Evolutionary conservation across 2,113 vertebrate species (phyloP), one percentile per base, ranked within the genome.

Genomic region (Ameiurus melas): DNA sequence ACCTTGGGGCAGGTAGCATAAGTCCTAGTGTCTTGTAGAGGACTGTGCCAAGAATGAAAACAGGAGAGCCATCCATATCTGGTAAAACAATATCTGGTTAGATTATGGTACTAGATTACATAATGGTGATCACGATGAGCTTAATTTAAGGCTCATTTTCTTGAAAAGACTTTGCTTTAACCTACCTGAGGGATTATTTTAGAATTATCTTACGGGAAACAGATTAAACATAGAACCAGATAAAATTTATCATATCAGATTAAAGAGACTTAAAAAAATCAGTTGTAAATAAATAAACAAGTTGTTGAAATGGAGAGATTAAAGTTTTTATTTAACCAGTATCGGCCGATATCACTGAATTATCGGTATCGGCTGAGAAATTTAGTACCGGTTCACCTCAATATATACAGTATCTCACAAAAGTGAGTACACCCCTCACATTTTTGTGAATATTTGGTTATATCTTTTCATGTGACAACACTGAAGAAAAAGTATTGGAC

Each of bases 1-100:
- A 99, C 98, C 97, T 97, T 94, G 99, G 96, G 93, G 97, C 97
- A 77, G 98, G 98, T 88, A 99, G 95, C 96, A 99, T 99, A 80
- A 99, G 96, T 92, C 98, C 98, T 90, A 99, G 95, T 86, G 98
- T 99, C 96, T 99, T 99, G 94, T 99, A 99, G n/a, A 99, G 94
- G 85, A 99, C 97, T 16, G 97, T 99, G 95, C 98, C 98, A 92
- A 99, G 95, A 92, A 99, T 98, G 95, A 97, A 99, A 83, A 98
- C 98, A 0, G 97, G 97, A 7, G 98, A 99, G 93, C 97, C 97
- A 90, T 99, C 98, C 92, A 97, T 93, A 92, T 99, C 98, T 99
- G 92, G 90, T 90, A 64, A 90, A 94, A 91, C 85, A 91, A 92
- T 55, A 53, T 47, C 16, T 53, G 71, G 30, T 90, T 79, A 86